phyloP scores from a whole-genome alignment of 2,888 invertebrate species.

The Lymantria monacha region DNA sequence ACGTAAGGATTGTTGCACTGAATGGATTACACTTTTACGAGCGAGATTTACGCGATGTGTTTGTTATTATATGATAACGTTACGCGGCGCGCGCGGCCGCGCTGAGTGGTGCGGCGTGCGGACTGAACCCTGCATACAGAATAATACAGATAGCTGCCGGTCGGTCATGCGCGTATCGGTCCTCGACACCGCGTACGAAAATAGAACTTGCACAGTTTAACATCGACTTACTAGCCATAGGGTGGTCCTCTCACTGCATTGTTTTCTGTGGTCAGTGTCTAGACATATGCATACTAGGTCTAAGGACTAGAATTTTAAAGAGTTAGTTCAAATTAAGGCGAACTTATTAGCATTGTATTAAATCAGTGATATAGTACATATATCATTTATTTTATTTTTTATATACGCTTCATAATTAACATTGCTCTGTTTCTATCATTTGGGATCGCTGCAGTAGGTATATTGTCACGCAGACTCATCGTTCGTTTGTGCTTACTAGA shows the following conservation, averaged over 20 bases:
- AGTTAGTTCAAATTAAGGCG: no score
- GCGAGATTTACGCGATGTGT: constrained; percentile 38
- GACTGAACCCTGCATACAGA: constrained; percentile 54
- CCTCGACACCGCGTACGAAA: constrained; percentile 57
- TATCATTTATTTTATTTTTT: no score
- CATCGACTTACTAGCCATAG: constrained; percentile 27
- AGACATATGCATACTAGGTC: constrained; percentile 8
- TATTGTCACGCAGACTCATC: no score
- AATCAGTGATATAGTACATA: no score
- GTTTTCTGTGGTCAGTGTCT: constrained; percentile 38
- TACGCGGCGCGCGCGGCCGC: constrained; percentile 77
- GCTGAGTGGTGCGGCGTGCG: constrained; percentile 63
- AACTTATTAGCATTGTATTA: no score
- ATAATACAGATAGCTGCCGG: constrained; percentile 49
- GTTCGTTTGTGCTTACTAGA: no score
- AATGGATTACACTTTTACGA: constrained; percentile 29
- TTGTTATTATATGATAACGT: constrained; percentile 40
- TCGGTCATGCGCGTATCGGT: constrained; percentile 73
- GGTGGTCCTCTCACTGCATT: constrained; percentile 42
- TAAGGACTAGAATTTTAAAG: no score
- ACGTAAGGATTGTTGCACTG: constrained; percentile 32
- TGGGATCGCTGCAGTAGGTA: no score
- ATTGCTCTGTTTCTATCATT: no score
- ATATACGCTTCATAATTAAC: no score
- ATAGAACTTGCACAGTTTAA: constrained; percentile 58